phyloP scores from a whole-genome alignment of 2,113 vertebrate species.

The Rhynchopsitta pachyrhyncha region DNA sequence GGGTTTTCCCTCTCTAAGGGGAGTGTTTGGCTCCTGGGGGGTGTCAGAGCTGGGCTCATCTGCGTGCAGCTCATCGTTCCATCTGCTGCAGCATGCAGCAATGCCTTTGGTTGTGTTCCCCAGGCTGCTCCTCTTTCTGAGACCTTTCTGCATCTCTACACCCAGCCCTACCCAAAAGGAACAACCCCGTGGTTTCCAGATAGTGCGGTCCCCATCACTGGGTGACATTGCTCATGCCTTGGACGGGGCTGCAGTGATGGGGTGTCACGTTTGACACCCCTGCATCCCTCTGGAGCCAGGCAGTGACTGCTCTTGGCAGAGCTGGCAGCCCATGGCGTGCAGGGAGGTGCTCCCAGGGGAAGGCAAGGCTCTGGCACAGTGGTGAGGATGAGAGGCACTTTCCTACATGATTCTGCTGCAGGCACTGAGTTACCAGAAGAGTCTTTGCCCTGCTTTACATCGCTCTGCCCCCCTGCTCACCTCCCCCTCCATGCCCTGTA shows the following conservation, averaged over 20 bases:
- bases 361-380: background rate
- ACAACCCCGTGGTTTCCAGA: background rate
- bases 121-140: background rate
- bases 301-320: fast-evolving
- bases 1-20: background rate
- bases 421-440: background rate
- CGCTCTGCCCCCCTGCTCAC: background rate
- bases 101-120: background rate
- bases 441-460: background rate
- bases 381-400: background rate
- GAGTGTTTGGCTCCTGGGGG: background rate
- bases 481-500: background rate
- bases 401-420: background rate
- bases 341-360: background rate
- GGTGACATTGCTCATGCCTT: fast-evolving
- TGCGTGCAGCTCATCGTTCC: background rate
- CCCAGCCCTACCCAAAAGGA: background rate
- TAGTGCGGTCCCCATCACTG: background rate
- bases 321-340: background rate
- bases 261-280: background rate
- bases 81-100: background rate
- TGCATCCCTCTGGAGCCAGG: background rate
- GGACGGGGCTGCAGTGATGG: background rate
- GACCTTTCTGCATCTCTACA: background rate
- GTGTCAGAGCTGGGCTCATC: background rate